Base-by-base conservation (phyloP, 2,113 vertebrate genomes). In the Perognathus longimembris region DNA sequence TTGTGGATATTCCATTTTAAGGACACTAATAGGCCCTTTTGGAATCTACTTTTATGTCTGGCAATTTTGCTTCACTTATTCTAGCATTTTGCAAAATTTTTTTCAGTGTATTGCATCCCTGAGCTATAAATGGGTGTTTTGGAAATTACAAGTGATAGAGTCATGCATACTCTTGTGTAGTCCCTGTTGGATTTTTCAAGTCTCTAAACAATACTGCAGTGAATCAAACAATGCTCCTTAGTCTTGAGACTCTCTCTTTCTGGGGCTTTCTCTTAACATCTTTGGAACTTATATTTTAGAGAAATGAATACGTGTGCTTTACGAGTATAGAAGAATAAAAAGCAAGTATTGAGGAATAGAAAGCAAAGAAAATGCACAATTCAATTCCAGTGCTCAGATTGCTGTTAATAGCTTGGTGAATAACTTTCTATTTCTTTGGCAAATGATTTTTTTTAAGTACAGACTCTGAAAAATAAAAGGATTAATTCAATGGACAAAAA, bases 331-430 rank as follows among this genome's bases (percentile, higher is more conserved):
- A 79, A 11, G 45, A 45, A 45, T 45, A 45, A 45, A n/a, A n/a
- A n/a, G 45, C 9, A 89, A 50, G 42, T 50, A 20, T 38, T 67
- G 10, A 30, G 36, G 22, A 38, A 71, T 28, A 77, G 61, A 84
- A 93, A 87, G 5, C 32, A 79, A 89, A 95, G 70, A 66, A 75
- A 94, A 85, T 75, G 57, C 40, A 22, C 64, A 12, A 70, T 54
- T 54, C 4, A 36, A n/a, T 91, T 66, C 20, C 5, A 66, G 45
- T 26, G 86, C 45, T 69, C 32, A 85, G 28, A 66, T 64, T 66
- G 59, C 45, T 74, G n/a, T 84, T 79, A 78, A 67, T 30, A 85
- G 5, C 54, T 89, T 74, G 40, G 20, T 30, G 21, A 87, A 9
- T 61, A 63, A 54, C 54, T 88, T 90, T 84, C 57, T 7, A 66